Percentiles rank a stretch among this genome's conserved stretches.
Evolutionary conservation across 1,140 invertebrate genomes (phyloP).

Genomic region (Neodiprion virginianus): DNA sequence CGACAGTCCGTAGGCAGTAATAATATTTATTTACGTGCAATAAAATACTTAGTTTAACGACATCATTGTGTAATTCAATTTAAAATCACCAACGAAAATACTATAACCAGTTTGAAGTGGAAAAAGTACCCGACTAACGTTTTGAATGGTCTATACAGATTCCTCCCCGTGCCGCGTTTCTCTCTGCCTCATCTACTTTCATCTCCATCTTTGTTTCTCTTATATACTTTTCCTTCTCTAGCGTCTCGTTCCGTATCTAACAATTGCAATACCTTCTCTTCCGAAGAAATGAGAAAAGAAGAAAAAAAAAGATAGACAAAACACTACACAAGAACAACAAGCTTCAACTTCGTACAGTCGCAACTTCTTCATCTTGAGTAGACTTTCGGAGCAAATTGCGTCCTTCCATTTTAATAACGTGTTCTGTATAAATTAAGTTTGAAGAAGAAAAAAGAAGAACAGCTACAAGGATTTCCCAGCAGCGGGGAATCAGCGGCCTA

Average conservation of each 20-base stretch:
- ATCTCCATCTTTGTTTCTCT: neutral
- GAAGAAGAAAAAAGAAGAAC: no score
- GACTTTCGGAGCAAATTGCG: no score
- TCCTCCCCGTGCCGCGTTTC: neutral
- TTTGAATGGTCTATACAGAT: neutral
- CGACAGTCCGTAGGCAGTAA: neutral
- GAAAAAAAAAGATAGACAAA: neutral
- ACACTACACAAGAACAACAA: no score
- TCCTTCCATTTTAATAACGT: no score
- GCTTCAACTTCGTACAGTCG: no score
- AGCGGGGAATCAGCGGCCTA: no score
- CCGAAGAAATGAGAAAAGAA: neutral
- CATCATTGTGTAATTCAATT: conserved; percentile 2
- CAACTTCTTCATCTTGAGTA: no score
- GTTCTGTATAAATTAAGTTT: no score
- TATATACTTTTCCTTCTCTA: no score
- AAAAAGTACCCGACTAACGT: neutral
- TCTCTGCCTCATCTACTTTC: neutral
- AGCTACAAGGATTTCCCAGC: no score
- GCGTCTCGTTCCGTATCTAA: neutral
- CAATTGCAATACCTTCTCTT: conserved; percentile 1
- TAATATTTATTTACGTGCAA: conserved; percentile 3
- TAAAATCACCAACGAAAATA: neutral
- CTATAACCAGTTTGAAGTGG: conserved; percentile 2
- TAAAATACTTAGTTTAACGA: conserved; percentile 1